Evolutionary conservation across 2,113 vertebrate species (phyloP), one percentile per base, ranked within the genome.

Genomic region (Sigmodon hispidus): DNA sequence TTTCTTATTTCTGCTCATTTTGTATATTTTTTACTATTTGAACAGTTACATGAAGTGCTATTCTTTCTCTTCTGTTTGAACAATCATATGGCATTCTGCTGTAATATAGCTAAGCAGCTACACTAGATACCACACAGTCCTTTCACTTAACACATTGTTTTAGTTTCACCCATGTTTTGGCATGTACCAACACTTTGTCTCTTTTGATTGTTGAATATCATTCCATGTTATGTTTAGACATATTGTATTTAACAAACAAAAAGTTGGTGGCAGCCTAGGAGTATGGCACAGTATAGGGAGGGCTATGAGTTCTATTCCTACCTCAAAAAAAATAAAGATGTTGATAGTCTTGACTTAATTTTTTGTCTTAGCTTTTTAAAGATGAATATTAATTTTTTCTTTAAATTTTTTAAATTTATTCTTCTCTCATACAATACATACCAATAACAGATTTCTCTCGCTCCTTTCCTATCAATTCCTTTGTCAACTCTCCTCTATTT

Each of bases 181-280:
- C 12, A 34, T 61, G 9, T 13, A 63, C 69, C 22, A 79, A 15
- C 72, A 65, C 4, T 72, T 57, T 85, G 40, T 83, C 90, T 17
- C 43, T 81, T 81, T 93, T 65, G 75, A 57, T 59, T 3, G 36
- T 40, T 86, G 55, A 89, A 59, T 45, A 45, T 92, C 63, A 91
- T 77, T 89, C 34, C 52, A 48, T 17, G 63, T 29, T 52, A 84
- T 86, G 4, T n/a, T 81, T 57, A 90, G 61, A 76, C 16, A 3
- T 34, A 83, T 48, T 90, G 89, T 87, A 45, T 63, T 87, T 89
- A 94, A 92, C 43, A 48, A 89, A 70, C 92, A 59, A 90, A 89
- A 79, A 90, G 70, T 29, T 87, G 16, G 52, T 48, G 34, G 63
- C 36, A 34, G 34, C 7, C 19, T 69, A 34, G 19, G 45, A 4